Evolutionary conservation across 1,140 invertebrate species (phyloP).

Genomic region (Anoplolepis gracilipes): DNA sequence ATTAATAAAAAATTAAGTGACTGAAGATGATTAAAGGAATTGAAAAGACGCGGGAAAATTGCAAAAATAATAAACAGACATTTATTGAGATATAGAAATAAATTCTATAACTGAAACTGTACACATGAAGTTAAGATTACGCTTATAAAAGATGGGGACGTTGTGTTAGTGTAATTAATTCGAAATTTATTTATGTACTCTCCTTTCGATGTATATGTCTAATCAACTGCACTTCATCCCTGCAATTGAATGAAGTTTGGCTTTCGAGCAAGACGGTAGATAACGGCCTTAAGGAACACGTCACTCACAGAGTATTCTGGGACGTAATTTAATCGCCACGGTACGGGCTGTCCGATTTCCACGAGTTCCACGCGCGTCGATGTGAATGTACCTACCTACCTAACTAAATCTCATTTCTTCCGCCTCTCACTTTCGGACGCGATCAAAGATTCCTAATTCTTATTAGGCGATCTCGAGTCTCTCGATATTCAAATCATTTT

Average conservation of each 20-base stretch:
- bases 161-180: conserved; percentile 31
- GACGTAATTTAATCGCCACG: conserved; percentile 72
- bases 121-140: background rate
- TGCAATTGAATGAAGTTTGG: conserved; percentile 69
- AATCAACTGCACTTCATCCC: conserved; percentile 72
- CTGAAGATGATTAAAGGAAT: background rate
- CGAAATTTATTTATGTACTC: conserved; percentile 62
- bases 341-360: conserved; percentile 61
- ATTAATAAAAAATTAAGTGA: too few relatives aligned
- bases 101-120: background rate
- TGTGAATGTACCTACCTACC: conserved; percentile 43
- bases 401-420: conserved; percentile 39
- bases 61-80: background rate
- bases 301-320: conserved; percentile 23
- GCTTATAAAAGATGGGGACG: too few relatives aligned
- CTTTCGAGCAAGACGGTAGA: conserved; percentile 55
- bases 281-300: conserved; percentile 68
- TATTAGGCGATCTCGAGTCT: background rate
- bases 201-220: conserved; percentile 53
- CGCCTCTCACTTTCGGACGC: conserved; percentile 56
- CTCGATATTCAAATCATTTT: background rate
- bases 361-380: conserved; percentile 29
- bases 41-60: background rate
- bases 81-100: background rate
- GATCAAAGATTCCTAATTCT: conserved; percentile 37